A percentile compares a stretch with the other conserved stretches of the same genome.
Evolutionary conservation across 2,113 vertebrate genomes (phyloP).

Genomic region (Upupa epops): DNA sequence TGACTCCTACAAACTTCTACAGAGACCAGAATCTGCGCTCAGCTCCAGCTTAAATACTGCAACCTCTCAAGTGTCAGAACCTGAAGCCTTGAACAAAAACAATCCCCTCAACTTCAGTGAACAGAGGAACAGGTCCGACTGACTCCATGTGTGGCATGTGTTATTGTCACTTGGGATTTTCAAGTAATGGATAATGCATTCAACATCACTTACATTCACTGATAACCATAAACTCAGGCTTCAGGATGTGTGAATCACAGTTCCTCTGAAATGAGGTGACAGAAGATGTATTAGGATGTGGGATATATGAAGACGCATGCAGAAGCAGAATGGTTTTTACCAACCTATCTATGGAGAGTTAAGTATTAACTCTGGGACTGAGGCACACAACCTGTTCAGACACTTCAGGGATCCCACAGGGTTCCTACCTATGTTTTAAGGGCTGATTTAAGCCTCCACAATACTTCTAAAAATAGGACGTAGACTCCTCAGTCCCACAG

Average conservation of each 20-base stretch:
- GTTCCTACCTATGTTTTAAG: conserved; percentile 11
- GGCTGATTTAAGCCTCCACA: conserved; percentile 9
- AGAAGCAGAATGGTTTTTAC: not conserved
- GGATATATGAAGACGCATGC: not conserved
- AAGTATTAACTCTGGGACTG: not conserved
- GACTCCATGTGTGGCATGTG: not conserved
- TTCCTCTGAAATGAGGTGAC: not conserved
- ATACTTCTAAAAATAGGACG: conserved; percentile 34
- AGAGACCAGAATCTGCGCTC: not conserved
- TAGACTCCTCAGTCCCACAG: not conserved
- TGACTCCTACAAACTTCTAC: not conserved
- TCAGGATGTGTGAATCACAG: not conserved
- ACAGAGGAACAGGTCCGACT: rapidly evolving
- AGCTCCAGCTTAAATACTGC: not conserved
- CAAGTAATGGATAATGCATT: not conserved
- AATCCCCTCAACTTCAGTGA: not conserved
- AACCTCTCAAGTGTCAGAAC: not conserved
- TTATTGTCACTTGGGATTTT: not conserved
- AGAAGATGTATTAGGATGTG: not conserved
- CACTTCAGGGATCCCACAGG: not conserved
- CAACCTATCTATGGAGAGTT: not conserved
- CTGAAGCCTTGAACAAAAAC: not conserved
- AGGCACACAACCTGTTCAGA: conserved; percentile 22
- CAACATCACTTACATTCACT: not conserved
- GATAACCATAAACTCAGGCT: not conserved